phyloP scores from a whole-genome alignment of 2,888 invertebrate species.

The Notocelia uddmanniana region DNA sequence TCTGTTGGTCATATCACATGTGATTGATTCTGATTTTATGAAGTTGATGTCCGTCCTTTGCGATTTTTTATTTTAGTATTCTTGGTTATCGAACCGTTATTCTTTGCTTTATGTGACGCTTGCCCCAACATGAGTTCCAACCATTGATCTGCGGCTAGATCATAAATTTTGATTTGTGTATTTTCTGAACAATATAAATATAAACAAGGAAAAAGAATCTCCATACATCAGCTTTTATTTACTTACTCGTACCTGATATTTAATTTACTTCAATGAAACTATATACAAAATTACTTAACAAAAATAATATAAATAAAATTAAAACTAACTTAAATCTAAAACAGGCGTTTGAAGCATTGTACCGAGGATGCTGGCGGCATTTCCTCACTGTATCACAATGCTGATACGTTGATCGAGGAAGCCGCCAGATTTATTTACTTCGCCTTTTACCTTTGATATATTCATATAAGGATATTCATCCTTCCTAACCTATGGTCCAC shows the following conservation, averaged over 20 bases:
- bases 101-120: neutral
- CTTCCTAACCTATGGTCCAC: neutral
- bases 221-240: neutral
- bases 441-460: neutral
- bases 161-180: neutral
- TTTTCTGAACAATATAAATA: neutral
- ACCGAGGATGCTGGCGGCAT: too few species aligned
- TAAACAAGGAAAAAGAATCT: neutral
- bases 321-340: too few species aligned
- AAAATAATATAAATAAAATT: too few species aligned
- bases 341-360: too few species aligned
- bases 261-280: neutral
- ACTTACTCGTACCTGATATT: too few species aligned
- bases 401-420: too few species aligned
- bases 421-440: too few species aligned
- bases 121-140: neutral
- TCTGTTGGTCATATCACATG: constrained; percentile 3
- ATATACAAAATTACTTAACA: too few species aligned
- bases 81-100: constrained; percentile 1
- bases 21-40: constrained; percentile 25
- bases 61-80: constrained; percentile 10
- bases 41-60: neutral
- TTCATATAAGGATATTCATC: neutral
- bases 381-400: too few species aligned
- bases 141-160: neutral